phyloP scores from a whole-genome alignment of 2,113 vertebrate species.

The Motacilla alba region DNA sequence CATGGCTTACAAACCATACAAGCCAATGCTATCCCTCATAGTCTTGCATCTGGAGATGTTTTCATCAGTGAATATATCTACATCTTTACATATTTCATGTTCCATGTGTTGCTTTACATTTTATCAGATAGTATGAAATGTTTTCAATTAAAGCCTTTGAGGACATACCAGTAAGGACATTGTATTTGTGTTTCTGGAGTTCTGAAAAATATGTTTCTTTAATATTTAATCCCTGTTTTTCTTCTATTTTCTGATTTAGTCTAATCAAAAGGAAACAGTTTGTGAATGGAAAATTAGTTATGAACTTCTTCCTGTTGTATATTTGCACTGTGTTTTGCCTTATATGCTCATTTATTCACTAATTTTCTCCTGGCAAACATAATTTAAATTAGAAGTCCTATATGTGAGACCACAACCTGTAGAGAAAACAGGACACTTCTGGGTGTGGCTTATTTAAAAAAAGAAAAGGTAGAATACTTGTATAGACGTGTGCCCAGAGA shows the following conservation, averaged over 20 bases:
- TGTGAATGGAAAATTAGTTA: not conserved
- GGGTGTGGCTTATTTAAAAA: not conserved
- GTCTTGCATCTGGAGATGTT: not conserved
- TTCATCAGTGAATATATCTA: not conserved
- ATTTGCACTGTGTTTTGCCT: not conserved
- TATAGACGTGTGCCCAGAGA: not conserved
- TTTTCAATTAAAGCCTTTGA: not conserved
- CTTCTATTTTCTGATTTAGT: not conserved
- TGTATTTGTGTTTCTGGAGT: not conserved
- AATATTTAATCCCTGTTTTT: not conserved
- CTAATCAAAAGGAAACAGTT: not conserved
- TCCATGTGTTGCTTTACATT: not conserved
- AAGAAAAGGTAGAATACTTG: not conserved
- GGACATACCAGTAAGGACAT: not conserved
- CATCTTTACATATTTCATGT: not conserved
- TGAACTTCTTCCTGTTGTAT: not conserved
- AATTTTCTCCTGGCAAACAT: not conserved
- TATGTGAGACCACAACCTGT: not conserved
- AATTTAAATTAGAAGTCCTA: not conserved
- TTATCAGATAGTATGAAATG: not conserved
- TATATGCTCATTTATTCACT: not conserved
- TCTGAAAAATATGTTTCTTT: not conserved
- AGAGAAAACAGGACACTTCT: not conserved
- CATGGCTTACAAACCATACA: not conserved
- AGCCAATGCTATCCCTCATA: not conserved